These are phyloP conservation scores for Clepsis dumicolana DNA, from an alignment of 2,888 invertebrate species.

Conservation along the genomic window DNA sequence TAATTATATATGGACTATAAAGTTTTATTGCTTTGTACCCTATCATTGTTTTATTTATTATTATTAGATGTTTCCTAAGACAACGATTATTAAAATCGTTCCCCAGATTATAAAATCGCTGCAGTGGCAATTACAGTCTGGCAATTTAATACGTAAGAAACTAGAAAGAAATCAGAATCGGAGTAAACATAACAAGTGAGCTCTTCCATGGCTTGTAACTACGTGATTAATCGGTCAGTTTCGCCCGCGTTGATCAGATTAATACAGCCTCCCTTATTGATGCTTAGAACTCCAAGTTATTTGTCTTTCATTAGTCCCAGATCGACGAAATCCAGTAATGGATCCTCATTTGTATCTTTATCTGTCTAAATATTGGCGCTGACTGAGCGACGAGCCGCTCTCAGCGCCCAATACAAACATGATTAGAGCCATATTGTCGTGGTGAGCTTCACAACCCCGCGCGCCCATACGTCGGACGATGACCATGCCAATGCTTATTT, in stretches of 20 bases:
- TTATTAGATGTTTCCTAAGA: conserved; percentile 29
- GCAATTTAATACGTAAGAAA: not conserved
- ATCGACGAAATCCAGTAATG: conserved; percentile 80
- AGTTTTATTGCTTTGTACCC: conserved; percentile 53
- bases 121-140: not conserved
- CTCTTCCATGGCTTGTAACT: conserved; percentile 38
- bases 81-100: not conserved
- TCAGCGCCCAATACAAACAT: conserved; percentile 69
- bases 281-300: conserved; percentile 75
- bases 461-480: conserved; percentile 22
- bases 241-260: conserved; percentile 66
- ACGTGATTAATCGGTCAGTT: conserved; percentile 44
- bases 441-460: conserved; percentile 47
- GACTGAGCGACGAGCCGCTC: conserved; percentile 59
- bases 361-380: conserved; percentile 75
- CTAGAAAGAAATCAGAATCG: conserved; percentile 16
- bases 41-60: conserved; percentile 47
- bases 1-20: conserved; percentile 59
- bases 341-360: conserved; percentile 79
- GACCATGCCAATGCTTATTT: conserved; percentile 10
- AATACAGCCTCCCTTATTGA: conserved; percentile 72
- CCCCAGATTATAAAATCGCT: not conserved
- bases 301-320: conserved; percentile 79
- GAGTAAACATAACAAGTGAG: conserved; percentile 27
- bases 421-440: conserved; percentile 69